phyloP scores from a whole-genome alignment of 1,140 invertebrate genomes.

The Drosophila elegans region DNA sequence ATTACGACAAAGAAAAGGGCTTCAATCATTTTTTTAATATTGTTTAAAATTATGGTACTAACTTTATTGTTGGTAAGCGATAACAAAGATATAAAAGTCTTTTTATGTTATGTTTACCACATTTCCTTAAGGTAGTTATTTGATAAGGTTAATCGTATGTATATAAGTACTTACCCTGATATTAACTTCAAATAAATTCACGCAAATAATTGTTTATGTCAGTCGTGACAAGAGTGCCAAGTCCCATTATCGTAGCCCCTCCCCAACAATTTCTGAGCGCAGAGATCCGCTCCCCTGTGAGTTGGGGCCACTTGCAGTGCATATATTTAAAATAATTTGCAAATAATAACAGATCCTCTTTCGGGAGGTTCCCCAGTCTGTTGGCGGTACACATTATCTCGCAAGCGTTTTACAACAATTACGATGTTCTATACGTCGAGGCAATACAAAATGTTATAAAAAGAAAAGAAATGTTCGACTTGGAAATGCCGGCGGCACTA shows the following conservation, averaged over 20 bases:
- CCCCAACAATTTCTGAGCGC: conserved; percentile 14
- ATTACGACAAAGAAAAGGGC: no score
- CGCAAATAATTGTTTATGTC: not conserved
- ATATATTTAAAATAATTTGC: conserved; percentile 55
- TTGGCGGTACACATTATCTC: conserved; percentile 18
- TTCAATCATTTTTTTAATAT: no score
- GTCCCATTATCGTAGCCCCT: conserved; percentile 9
- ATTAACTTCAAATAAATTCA: conserved; percentile 3
- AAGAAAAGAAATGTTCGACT: conserved; percentile 4
- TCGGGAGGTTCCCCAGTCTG: conserved; percentile 15
- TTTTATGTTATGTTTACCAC: no score
- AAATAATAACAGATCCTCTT: conserved; percentile 50
- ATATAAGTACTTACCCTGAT: not conserved
- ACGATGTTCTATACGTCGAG: conserved; percentile 36
- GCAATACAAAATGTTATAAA: conserved; percentile 24
- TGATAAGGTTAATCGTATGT: no score
- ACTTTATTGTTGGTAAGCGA: no score
- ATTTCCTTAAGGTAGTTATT: no score
- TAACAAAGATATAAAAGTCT: no score
- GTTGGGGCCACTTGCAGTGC: conserved; percentile 11
- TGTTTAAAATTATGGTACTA: no score
- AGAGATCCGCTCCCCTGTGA: conserved; percentile 22
- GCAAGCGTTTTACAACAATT: conserved; percentile 50
- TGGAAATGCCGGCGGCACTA: conserved; percentile 43
- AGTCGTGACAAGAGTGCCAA: conserved; percentile 15